A percentile compares a stretch with the other conserved stretches of the same genome.
phyloP scores from a whole-genome alignment of 2,797 vertebrate genomes.

The Sarcoramphus papa region DNA sequence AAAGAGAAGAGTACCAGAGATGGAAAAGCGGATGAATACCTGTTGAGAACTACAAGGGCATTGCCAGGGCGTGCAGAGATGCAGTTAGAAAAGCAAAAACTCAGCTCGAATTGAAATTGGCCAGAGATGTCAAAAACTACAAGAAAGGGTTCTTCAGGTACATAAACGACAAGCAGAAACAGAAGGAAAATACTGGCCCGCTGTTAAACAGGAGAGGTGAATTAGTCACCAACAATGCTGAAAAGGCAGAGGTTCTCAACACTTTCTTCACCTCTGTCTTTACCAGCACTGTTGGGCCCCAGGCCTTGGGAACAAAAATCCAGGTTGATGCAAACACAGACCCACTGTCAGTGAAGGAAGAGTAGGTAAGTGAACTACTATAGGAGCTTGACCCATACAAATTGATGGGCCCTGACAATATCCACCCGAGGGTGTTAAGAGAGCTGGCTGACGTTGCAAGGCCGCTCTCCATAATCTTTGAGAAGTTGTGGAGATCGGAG shows the following conservation, averaged over 20 bases:
- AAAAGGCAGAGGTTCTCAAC: not conserved
- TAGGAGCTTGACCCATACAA: not conserved
- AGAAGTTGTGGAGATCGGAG: not conserved
- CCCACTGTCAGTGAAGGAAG: not conserved
- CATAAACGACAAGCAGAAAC: not conserved
- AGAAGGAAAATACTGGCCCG: not conserved
- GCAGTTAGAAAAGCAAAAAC: not conserved
- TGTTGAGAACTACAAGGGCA: not conserved
- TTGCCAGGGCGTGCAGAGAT: not conserved
- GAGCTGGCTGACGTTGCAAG: rapidly evolving
- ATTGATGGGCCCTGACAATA: not conserved
- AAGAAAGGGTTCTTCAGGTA: not conserved
- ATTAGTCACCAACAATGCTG: not conserved
- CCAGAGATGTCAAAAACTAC: not conserved
- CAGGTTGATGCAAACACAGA: not conserved
- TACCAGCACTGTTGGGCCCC: not conserved
- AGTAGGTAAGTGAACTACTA: not conserved
- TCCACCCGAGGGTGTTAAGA: not conserved
- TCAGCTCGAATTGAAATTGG: not conserved
- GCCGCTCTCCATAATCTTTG: not conserved
- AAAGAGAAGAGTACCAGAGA: not conserved
- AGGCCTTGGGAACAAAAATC: not conserved
- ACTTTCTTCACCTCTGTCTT: not conserved
- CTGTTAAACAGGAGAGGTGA: not conserved
- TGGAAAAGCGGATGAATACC: not conserved